Evolutionary conservation across 2,888 invertebrate species (phyloP).

Genomic region (Agrochola lota): DNA sequence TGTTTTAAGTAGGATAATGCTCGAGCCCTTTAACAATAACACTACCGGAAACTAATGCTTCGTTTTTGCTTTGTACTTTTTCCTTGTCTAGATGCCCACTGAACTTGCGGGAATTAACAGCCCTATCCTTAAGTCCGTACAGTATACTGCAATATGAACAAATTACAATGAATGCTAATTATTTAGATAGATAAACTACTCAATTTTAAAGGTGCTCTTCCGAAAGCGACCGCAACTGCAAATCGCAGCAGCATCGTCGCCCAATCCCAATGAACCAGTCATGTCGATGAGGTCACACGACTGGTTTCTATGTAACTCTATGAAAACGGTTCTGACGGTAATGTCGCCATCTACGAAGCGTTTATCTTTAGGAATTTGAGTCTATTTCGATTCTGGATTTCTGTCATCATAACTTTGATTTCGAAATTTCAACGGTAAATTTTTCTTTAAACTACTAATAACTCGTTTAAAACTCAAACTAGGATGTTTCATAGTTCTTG

Average conservation of each 20-base stretch:
- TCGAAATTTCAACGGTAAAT: conserved; percentile 1
- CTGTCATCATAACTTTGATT: conserved; percentile 13
- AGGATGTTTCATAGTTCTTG: not conserved
- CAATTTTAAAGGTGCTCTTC: not conserved
- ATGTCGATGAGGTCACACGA: too few relatives aligned
- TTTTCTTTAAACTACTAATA: not conserved
- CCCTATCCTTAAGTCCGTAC: not conserved
- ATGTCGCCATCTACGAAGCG: not conserved
- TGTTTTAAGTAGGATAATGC: conserved; percentile 12
- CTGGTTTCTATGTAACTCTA: not conserved
- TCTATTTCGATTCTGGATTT: not conserved
- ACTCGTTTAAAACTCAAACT: not conserved
- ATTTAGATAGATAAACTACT: not conserved
- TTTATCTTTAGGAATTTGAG: not conserved
- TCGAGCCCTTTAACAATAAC: conserved; percentile 15
- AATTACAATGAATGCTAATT: not conserved
- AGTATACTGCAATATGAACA: too few relatives aligned
- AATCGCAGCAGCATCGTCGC: not conserved
- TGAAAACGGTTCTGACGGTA: not conserved
- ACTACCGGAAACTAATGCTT: conserved; percentile 16
- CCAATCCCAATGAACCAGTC: too few relatives aligned
- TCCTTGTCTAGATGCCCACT: not conserved
- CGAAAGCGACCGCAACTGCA: too few relatives aligned
- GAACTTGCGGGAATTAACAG: not conserved
- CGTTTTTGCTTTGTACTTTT: not conserved